Conservation (phyloP, 2,113 vertebrate species). For the Gadus macrocephalus region DNA sequence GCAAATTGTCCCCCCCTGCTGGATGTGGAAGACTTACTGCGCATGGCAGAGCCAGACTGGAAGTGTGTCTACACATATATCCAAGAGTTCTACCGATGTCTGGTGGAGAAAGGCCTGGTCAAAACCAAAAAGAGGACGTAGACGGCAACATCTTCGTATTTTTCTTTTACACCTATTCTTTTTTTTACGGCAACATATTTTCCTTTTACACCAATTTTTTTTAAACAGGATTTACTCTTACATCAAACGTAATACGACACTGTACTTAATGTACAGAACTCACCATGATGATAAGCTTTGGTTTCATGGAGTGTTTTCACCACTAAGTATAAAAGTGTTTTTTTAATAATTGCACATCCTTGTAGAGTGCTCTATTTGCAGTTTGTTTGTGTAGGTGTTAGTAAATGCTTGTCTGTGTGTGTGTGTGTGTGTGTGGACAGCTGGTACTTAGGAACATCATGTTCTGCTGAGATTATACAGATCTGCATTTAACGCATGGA, state of each 20-base stretch:
- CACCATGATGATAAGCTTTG: no score
- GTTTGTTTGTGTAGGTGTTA: no score
- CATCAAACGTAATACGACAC: no score
- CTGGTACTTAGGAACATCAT: constrained; percentile 46
- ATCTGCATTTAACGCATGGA: constrained; percentile 48
- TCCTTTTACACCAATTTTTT: not conserved
- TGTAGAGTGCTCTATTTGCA: no score
- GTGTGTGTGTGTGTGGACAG: constrained; percentile 45
- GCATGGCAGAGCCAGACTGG: constrained; percentile 97
- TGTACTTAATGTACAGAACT: no score
- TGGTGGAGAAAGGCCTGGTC: constrained; percentile 97
- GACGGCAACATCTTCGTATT: constrained; percentile 17
- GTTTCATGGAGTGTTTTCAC: no score
- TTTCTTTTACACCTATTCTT: not conserved
- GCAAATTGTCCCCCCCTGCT: constrained; percentile 93
- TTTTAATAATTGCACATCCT: no score
- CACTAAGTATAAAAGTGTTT: no score
- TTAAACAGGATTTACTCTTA: not conserved
- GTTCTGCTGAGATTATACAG: constrained; percentile 67
- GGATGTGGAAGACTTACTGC: constrained; percentile 94
- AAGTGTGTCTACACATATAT: constrained; percentile 99
- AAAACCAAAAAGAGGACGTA: constrained; percentile 91
- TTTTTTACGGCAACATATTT: not conserved
- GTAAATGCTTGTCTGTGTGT: not conserved
- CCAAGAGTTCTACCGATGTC: constrained; percentile 98